Base-by-base conservation (phyloP, 2,888 invertebrate species). In the Malacosoma neustria region DNA sequence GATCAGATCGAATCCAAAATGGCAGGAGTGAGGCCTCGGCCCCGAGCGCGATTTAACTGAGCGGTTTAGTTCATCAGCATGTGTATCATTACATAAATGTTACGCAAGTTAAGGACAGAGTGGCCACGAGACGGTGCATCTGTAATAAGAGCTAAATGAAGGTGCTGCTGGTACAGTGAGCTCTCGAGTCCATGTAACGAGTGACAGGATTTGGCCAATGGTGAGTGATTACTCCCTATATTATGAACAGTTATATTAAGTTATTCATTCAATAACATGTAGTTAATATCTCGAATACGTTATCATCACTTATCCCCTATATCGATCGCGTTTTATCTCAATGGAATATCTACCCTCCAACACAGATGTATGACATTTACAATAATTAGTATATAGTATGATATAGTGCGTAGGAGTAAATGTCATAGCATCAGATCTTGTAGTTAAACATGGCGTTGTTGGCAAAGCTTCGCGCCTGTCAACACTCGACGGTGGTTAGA, bases 31-130 rank as follows among this genome's bases (percentile, higher is more conserved):
- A 51, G 63, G 58, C 61, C 54, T 55, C 51, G 46, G 61, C 56
- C 51, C 58, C 58, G 64, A 56, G 61, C 63, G 65, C 67, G 62
- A 60, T 67, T 51, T 70, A 66, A 69, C 62, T 59, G 57, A 54
- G 54, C 57, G 49, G 56, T 57, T 57, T 56, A 51, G 54, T 58
- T 59, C 61, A 58, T 61, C 64, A 69, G 61, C 54, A 67, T 69
- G 76, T 76, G 73, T 59, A 61, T 69, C 62, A 71, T 74, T 72
- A 74, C 72, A 76, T 81, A 81, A 79, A 82, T 82, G 82, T 77
- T 82, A 81, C 77, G 79, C 80, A 79, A 81, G 73, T 72, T 67
- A 59, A 68, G 61, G 64, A 67, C 63, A 58, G 54, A 66, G 72
- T 72, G 75, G 61, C 62, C 50, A 60, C 57, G 57, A 61, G 61